Percentiles rank a stretch among this genome's conserved stretches.
Conservation (phyloP, 1,140 invertebrate genomes). For the Cephus cinctus region DNA sequence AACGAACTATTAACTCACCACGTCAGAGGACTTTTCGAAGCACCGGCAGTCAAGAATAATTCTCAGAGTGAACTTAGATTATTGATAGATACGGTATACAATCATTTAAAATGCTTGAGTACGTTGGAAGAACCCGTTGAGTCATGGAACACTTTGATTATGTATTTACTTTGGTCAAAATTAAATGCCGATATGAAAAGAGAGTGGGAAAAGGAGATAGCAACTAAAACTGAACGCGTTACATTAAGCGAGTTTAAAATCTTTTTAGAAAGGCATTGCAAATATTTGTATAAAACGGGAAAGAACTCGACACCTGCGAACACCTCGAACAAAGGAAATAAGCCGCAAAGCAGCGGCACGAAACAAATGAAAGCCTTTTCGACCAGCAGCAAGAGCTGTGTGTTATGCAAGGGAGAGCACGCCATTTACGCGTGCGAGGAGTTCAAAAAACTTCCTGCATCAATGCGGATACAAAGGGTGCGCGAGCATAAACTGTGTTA, state of each 20-base stretch:
- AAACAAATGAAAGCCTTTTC: too few species aligned
- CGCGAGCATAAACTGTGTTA: background rate
- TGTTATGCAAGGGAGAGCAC: background rate
- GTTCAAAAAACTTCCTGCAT: background rate
- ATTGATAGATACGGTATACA: constrained; percentile 18
- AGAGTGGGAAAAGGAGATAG: constrained; percentile 15
- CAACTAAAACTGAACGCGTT: background rate
- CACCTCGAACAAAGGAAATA: background rate
- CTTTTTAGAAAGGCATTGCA: constrained; percentile 8
- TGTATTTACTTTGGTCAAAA: constrained; percentile 20
- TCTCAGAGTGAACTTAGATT: constrained; percentile 9
- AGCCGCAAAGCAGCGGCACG: too few species aligned
- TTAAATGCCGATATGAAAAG: constrained; percentile 12
- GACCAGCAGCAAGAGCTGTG: background rate
- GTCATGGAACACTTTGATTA: constrained; percentile 23
- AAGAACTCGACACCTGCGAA: background rate
- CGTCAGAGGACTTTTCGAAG: constrained; percentile 6
- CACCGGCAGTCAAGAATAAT: background rate
- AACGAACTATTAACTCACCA: constrained; percentile 1
- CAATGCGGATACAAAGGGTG: background rate
- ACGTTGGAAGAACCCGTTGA: constrained; percentile 17
- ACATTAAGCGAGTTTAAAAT: background rate
- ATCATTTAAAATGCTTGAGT: constrained; percentile 20
- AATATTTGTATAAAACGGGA: constrained; percentile 1
- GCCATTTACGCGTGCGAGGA: background rate